Evolutionary conservation across 2,113 vertebrate genomes (phyloP).

Genomic region (Megaleporinus macrocephalus): DNA sequence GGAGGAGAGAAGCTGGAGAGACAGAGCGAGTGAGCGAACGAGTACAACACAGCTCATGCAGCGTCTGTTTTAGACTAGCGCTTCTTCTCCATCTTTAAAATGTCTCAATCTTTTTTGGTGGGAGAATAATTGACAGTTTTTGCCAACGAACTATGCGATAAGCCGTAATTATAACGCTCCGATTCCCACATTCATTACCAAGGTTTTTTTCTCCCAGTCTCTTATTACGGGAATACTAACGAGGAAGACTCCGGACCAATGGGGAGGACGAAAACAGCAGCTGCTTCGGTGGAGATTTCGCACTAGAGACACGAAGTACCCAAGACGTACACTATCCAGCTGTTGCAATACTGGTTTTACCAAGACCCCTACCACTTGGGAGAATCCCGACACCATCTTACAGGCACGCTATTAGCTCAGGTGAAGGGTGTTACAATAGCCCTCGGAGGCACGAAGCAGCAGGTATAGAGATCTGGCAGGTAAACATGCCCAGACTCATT

Average conservation of each 20-base stretch:
- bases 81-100: slow-evolving; percentile 38
- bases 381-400: no score
- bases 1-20: not conserved
- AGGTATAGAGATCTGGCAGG: no score
- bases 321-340: not conserved
- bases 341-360: no score
- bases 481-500: no score
- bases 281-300: not conserved
- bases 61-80: not conserved
- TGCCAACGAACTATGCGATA: slow-evolving; percentile 56
- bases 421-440: no score
- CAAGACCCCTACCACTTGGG: no score
- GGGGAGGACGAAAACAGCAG: not conserved
- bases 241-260: not conserved
- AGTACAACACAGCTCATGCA: not conserved
- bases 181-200: slow-evolving; percentile 69
- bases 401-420: no score
- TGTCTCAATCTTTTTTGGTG: slow-evolving; percentile 66
- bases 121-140: slow-evolving; percentile 64
- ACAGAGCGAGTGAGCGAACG: not conserved
- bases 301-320: not conserved
- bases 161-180: slow-evolving; percentile 72
- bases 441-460: no score
- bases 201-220: slow-evolving; percentile 49
- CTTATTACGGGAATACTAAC: slow-evolving; percentile 62